Evolutionary conservation across 2,797 vertebrate genomes (phyloP).

Genomic region (Trichosurus vulpecula): DNA sequence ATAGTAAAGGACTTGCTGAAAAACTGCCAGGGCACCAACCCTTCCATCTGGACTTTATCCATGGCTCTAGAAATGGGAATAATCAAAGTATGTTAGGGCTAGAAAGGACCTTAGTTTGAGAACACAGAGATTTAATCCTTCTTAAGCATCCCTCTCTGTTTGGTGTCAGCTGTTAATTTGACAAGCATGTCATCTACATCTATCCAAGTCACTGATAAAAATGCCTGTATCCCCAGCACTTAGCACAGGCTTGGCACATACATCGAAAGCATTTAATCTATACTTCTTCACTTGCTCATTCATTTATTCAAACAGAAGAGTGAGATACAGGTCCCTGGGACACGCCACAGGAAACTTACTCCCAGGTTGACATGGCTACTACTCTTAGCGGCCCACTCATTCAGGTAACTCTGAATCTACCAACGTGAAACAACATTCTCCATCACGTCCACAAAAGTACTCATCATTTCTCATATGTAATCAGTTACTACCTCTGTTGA

Average conservation of each 20-base stretch:
- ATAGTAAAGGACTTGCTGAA: neutral
- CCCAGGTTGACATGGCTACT: neutral
- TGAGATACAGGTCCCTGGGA: neutral
- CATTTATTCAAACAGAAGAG: neutral
- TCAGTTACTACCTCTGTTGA: neutral
- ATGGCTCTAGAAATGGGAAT: neutral
- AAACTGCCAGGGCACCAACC: neutral
- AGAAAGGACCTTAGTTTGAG: neutral
- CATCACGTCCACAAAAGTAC: neutral
- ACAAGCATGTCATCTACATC: neutral
- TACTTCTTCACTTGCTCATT: neutral
- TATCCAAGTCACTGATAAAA: neutral
- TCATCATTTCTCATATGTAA: neutral
- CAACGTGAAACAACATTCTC: neutral
- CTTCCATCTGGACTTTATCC: neutral
- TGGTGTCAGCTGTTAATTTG: neutral
- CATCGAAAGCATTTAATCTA: neutral
- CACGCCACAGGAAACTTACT: neutral
- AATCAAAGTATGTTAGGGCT: conserved; percentile 2
- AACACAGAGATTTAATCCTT: neutral
- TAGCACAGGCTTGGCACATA: neutral
- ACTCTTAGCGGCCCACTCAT: neutral
- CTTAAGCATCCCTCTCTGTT: neutral
- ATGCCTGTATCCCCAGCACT: neutral
- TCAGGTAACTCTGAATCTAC: neutral